Conservation (phyloP, 2,113 vertebrate species). For the Pluvianellus socialis region DNA sequence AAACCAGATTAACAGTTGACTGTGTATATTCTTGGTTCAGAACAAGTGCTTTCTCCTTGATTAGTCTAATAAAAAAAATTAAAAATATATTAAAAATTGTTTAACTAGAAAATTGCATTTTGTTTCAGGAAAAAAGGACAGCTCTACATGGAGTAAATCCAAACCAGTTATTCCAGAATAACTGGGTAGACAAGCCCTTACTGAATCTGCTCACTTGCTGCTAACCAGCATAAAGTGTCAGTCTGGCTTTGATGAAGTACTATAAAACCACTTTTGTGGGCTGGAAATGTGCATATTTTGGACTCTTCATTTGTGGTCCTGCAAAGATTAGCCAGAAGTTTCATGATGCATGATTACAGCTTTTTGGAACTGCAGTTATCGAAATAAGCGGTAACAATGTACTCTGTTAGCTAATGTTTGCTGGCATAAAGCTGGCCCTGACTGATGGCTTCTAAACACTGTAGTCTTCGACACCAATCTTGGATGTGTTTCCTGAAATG, state of each 20-base stretch:
- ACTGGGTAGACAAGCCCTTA: background rate
- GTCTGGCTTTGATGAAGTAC: background rate
- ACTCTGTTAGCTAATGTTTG: background rate
- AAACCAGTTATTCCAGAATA: background rate
- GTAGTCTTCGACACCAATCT: background rate
- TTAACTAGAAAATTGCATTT: background rate
- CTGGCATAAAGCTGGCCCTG: background rate
- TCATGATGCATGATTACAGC: background rate
- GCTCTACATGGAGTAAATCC: background rate
- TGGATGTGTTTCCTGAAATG: background rate
- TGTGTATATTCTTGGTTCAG: background rate
- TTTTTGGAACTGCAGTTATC: background rate
- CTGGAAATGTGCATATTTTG: background rate
- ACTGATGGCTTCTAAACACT: background rate
- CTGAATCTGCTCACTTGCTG: background rate
- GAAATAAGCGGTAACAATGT: accelerated
- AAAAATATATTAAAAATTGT: background rate
- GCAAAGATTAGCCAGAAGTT: background rate
- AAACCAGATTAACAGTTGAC: background rate
- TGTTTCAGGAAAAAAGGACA: background rate
- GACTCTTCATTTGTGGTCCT: background rate
- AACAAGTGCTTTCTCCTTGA: background rate
- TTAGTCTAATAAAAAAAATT: background rate
- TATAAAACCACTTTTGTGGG: background rate
- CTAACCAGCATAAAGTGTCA: background rate